Conservation (phyloP, 2,113 vertebrate species). For the Nasalis larvatus region DNA sequence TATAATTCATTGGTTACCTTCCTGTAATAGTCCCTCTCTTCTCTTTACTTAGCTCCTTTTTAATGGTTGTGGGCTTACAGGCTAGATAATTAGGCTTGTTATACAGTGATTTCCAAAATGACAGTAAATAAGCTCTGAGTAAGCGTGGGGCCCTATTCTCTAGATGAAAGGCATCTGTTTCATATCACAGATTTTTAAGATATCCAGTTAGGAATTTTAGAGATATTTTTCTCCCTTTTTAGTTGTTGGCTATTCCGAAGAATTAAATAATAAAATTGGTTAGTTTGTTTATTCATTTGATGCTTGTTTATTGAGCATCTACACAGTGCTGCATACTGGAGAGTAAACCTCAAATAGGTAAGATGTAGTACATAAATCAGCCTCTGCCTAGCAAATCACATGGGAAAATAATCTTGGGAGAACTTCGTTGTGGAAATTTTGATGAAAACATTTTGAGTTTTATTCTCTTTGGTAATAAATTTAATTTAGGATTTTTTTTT, state of each 20-base stretch:
- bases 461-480: not conserved
- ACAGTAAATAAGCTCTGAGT: not conserved
- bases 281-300: not conserved
- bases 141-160: not conserved
- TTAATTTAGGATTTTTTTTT: not conserved
- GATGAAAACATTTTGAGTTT: not conserved
- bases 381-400: not conserved
- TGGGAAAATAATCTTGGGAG: not conserved
- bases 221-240: not conserved
- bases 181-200: not conserved
- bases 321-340: accelerated
- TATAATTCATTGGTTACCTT: not conserved
- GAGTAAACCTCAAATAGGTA: not conserved
- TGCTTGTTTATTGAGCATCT: not conserved
- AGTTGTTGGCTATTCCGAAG: not conserved
- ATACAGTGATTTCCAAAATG: not conserved
- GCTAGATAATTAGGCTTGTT: conserved; percentile 20
- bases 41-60: not conserved
- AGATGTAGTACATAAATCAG: no score
- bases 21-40: not conserved
- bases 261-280: not conserved
- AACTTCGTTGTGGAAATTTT: not conserved
- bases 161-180: not conserved
- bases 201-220: not conserved
- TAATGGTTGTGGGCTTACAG: not conserved